Evolutionary conservation across 2,113 vertebrate genomes (phyloP).

Genomic region (Brachypodius melanocephalos): DNA sequence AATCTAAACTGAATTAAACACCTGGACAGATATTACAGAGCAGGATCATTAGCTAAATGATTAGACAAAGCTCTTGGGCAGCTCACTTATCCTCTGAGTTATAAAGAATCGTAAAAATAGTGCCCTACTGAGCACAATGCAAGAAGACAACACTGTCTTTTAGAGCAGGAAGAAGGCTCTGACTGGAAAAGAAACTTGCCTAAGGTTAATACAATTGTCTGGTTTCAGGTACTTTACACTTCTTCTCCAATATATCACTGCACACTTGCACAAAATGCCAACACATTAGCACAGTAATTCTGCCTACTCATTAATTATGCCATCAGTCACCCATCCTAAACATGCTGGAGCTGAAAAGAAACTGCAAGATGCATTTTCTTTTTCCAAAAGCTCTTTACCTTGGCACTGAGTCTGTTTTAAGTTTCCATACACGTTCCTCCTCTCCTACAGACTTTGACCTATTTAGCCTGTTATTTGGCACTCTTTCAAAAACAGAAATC

Average conservation of each 20-base stretch:
- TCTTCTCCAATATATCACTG: not conserved
- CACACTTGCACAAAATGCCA: not conserved
- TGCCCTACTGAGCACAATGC: not conserved
- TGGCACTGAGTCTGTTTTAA: not conserved
- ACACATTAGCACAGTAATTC: not conserved
- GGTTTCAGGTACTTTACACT: not conserved
- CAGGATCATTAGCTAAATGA: conserved; percentile 49
- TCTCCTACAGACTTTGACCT: conserved; percentile 51
- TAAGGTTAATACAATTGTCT: not conserved
- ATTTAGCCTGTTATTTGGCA: conserved; percentile 43
- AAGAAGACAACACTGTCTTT: not conserved
- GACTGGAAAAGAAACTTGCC: not conserved
- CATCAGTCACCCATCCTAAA: not conserved
- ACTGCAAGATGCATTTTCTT: not conserved
- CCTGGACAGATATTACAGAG: conserved; percentile 9
- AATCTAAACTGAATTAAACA: conserved; percentile 48
- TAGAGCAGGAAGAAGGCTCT: not conserved
- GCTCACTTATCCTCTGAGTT: not conserved
- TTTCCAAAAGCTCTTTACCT: not conserved
- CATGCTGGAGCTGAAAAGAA: not conserved
- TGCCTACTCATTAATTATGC: conserved; percentile 14
- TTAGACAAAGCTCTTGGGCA: conserved; percentile 16
- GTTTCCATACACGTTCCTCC: conserved; percentile 2
- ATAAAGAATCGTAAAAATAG: not conserved
- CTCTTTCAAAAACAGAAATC: conserved; percentile 30